These are phyloP conservation scores for Tinea trinotella DNA, from an alignment of 2,888 invertebrate genomes.

Conservation along the genomic window DNA sequence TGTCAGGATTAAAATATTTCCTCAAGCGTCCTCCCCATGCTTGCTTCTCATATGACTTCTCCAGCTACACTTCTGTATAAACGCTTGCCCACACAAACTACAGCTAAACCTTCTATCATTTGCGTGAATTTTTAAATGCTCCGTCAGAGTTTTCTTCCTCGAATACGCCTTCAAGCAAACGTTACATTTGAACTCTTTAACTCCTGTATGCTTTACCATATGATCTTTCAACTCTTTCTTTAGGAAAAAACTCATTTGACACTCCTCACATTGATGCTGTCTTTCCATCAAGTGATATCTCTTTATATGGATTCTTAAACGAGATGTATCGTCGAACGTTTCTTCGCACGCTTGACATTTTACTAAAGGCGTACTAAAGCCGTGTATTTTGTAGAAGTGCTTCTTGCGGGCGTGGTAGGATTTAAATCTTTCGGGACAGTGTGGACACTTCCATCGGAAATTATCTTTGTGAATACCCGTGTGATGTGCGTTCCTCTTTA, in stretches of 20 bases:
- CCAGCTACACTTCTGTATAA: slow-evolving; percentile 48
- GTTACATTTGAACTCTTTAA: slow-evolving; percentile 30
- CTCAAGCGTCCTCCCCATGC: slow-evolving; percentile 32
- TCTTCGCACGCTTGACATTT: slow-evolving; percentile 60
- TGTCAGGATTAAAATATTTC: too few species aligned
- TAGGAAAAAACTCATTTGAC: not conserved
- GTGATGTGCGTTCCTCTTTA: slow-evolving; percentile 52
- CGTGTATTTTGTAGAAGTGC: slow-evolving; percentile 47
- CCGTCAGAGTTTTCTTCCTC: slow-evolving; percentile 8
- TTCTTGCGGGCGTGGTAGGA: slow-evolving; percentile 50
- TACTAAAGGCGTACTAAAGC: slow-evolving; percentile 45
- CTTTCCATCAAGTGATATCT: slow-evolving; percentile 30
- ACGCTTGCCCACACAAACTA: slow-evolving; percentile 11
- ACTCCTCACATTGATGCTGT: slow-evolving; percentile 12
- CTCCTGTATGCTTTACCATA: slow-evolving; percentile 21
- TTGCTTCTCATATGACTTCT: slow-evolving; percentile 59
- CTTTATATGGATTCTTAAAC: slow-evolving; percentile 57
- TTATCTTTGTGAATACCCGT: slow-evolving; percentile 43
- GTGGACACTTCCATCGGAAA: slow-evolving; percentile 39
- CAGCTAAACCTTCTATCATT: slow-evolving; percentile 23
- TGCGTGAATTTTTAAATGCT: slow-evolving; percentile 35
- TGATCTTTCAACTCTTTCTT: slow-evolving; percentile 11
- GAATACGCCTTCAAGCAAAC: slow-evolving; percentile 28
- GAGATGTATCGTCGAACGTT: slow-evolving; percentile 57
- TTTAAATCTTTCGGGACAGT: slow-evolving; percentile 45